Base-by-base conservation (phyloP, 2,113 vertebrate species). In the Butorides virescens region DNA sequence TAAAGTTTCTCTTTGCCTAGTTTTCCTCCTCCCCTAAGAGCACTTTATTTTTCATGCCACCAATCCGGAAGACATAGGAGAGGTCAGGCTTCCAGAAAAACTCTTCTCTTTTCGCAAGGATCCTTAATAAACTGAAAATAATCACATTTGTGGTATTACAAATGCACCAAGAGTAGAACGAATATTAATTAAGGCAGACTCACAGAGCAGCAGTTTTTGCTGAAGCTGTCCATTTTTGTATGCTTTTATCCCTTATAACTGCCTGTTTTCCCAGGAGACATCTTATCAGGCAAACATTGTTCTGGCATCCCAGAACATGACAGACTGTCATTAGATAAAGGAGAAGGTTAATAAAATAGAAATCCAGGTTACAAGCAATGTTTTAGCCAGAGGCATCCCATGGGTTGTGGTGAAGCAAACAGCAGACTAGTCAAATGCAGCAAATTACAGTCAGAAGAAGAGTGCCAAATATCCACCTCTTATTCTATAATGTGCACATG, bases 261-360 rank as follows among this genome's bases (percentile, higher is more conserved):
- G 74, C 80, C 26, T 95, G 77, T 76, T 95, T 95, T 95, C 95
- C 90, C 94, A 83, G 52, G 77, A 93, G 94, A 90, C 72, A 52
- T 62, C 67, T 95, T 97, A 97, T 96, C 96, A 95, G 92, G 52
- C 74, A 82, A 96, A 90, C 84, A 92, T 88, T 97, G 93, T 95
- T 96, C 78, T 96, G 91, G 93, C 86, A 89, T 95, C 78, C 81
- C 72, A 76, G 84, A 96, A 97, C 97, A 96, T 97, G 97, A 97
- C 95, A 97, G 94, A 96, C 86, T 96, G 95, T 86, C 95, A 95
- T 97, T 95, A 97, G 97, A 97, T 97, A 97, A 96, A 97, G 88
- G 39, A 93, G 94, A 92, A 97, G 94, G 97, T 96, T 97, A 97
- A 97, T 97, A 96, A 97, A 97, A 97, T 86, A 95, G 86, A 96